Base-by-base conservation (phyloP, 92 coral and sea anemone species). In the Galaxea fascicularis region DNA sequence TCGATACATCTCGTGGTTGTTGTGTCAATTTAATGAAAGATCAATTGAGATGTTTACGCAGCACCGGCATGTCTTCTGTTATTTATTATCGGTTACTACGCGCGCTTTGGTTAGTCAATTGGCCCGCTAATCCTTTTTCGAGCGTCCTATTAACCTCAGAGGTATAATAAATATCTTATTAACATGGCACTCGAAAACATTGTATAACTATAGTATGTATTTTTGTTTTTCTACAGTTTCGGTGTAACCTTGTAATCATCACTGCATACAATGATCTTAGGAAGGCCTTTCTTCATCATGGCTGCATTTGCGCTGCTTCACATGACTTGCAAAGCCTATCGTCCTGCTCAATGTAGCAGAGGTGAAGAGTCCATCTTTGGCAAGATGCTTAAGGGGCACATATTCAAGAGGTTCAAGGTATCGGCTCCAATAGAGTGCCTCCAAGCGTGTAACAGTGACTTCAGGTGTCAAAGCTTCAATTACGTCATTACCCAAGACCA, bases 381-480 rank as follows among this genome's bases (percentile, higher is more conserved):
- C 0, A 74, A 26, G 79, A 74, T 74, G 79, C 79, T 74, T 0
- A 51, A 30, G 26, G 79, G 79, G 14, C 60, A 49, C 41, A 22
- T 29, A 26, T 74, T 25, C 26, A 16, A 13, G 35, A 26, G 15
- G n/a, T 17, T 74, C 15, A 30, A 53, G 25, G 62, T 56, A 6
- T 26, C 65, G 26, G 26, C 21, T 17, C 47, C 79, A 30, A 10
- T 21, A 9, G 65, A 74, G 17, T 74, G 79, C 13, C 63, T 56
- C 0, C 79, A 74, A 18, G 79, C 79, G 10, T 74, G 79, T 25
- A 74, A 74, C 46, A 31, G 0, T 26, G 79, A 74, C 47, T 15
- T 74, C 79, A 74, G 79, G 26, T 74, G 79, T n/a, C 79, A 49
- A 25, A 74, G 79, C 26, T 51, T 74, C 17, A 74, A 74, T 17